Evolutionary conservation across 2,888 invertebrate genomes (phyloP).

Genomic region (Lasioglossum figueresi): DNA sequence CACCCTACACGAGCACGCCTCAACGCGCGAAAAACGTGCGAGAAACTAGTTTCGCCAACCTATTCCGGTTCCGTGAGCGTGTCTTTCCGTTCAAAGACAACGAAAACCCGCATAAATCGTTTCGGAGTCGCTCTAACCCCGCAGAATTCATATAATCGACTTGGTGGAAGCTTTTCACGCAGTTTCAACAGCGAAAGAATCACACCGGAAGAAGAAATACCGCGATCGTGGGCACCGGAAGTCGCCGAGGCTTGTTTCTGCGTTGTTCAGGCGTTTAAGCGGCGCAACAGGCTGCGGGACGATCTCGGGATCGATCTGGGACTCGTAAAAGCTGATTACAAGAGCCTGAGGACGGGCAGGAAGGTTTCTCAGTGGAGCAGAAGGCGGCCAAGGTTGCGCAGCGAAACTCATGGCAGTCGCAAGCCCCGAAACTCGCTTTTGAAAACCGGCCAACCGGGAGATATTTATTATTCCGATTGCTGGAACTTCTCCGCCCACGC

Average conservation of each 20-base stretch:
- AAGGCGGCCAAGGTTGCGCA: slow-evolving; percentile 50
- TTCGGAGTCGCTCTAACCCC: not conserved
- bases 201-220: not conserved
- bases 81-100: not conserved
- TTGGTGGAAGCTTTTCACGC: not conserved
- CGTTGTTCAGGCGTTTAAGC: not conserved
- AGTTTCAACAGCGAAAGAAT: not conserved
- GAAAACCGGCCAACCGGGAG: slow-evolving; percentile 39
- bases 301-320: not conserved
- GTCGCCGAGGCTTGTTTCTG: not conserved
- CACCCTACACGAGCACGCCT: not conserved
- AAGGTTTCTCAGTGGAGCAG: slow-evolving; percentile 26
- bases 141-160: not conserved
- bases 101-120: not conserved
- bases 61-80: not conserved
- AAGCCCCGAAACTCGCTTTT: slow-evolving; percentile 17
- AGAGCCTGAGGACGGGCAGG: not conserved
- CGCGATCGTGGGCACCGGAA: not conserved
- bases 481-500: slow-evolving; percentile 26
- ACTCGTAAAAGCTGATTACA: slow-evolving; percentile 4
- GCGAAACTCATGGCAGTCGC: not conserved
- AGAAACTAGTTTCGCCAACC: not conserved
- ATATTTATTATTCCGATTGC: slow-evolving; percentile 45
- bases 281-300: slow-evolving; percentile 43
- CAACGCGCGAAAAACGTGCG: not conserved